A percentile compares a stretch with the other conserved stretches of the same genome.
These are phyloP conservation scores for Syrphus vitripennis DNA, from an alignment of 2,888 invertebrate species.

Conservation along the genomic window DNA sequence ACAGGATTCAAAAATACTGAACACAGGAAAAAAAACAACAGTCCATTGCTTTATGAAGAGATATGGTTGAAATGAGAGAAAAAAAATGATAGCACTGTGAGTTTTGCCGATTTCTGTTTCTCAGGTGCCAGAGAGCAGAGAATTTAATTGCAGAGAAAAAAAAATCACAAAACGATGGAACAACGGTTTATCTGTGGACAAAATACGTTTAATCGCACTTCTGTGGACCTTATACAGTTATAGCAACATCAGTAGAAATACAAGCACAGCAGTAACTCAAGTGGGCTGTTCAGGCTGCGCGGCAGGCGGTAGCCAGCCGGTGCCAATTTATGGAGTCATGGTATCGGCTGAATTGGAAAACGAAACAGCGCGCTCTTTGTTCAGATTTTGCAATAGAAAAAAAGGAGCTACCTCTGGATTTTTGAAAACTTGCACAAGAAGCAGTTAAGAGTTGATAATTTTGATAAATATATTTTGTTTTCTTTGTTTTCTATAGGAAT, in stretches of 20 bases:
- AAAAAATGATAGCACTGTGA: not conserved
- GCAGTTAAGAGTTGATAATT: not conserved
- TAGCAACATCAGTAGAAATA: not conserved
- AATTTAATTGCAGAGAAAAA: slow-evolving; percentile 37
- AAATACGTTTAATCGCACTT: slow-evolving; percentile 18
- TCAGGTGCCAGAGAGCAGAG: slow-evolving; percentile 45
- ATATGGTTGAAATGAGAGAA: slow-evolving; percentile 17
- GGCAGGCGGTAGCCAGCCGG: not conserved
- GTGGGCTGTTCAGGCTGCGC: not conserved
- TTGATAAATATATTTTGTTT: not conserved
- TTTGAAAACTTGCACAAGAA: not conserved
- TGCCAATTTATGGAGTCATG: not conserved
- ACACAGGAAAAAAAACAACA: not conserved
- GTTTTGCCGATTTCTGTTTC: not conserved
- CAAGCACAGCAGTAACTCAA: not conserved
- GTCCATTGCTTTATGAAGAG: not conserved
- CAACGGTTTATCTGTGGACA: not conserved
- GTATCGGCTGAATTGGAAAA: not conserved
- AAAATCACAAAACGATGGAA: not conserved
- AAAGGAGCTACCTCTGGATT: not conserved
- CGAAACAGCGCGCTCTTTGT: not conserved
- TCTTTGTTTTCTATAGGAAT: too few relatives aligned
- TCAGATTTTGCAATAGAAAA: not conserved
- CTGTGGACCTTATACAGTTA: not conserved
- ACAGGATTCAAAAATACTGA: slow-evolving; percentile 4